Evolutionary conservation across 1,140 invertebrate genomes (phyloP).

Genomic region (Drosophila dunni): DNA sequence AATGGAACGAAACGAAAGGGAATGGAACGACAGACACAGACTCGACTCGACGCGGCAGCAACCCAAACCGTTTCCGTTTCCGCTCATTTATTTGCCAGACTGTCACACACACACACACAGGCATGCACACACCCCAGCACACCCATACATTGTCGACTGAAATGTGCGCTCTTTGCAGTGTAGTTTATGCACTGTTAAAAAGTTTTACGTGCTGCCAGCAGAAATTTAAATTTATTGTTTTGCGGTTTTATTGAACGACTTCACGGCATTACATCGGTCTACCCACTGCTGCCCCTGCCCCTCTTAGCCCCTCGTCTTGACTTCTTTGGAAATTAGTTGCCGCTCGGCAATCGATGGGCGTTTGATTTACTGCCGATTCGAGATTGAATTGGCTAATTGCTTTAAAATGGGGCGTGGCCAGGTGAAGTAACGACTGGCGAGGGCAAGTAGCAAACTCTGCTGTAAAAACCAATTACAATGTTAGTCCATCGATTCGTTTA

Average conservation of each 20-base stretch:
- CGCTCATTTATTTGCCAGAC: slow-evolving; percentile 76
- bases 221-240: slow-evolving; percentile 82
- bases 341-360: slow-evolving; percentile 71
- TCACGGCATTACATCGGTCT: slow-evolving; percentile 10
- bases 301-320: not conserved
- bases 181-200: slow-evolving; percentile 72
- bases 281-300: not conserved
- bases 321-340: slow-evolving; percentile 67
- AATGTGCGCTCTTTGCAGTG: slow-evolving; percentile 31
- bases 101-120: slow-evolving; percentile 64
- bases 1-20: slow-evolving; percentile 24
- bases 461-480: slow-evolving; percentile 6
- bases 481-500: not conserved
- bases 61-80: slow-evolving; percentile 76
- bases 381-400: slow-evolving; percentile 77
- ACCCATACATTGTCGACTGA: slow-evolving; percentile 5
- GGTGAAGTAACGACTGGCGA: slow-evolving; percentile 60
- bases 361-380: slow-evolving; percentile 70
- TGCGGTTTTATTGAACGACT: slow-evolving; percentile 67
- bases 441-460: not conserved
- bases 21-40: slow-evolving; percentile 1
- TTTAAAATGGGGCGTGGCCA: slow-evolving; percentile 67
- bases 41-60: slow-evolving; percentile 16
- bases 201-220: slow-evolving; percentile 62
- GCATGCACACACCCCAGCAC: slow-evolving; percentile 17